These are phyloP conservation scores for Eutrigla gurnardus DNA, from an alignment of 2,797 vertebrate genomes.

Conservation along the genomic window DNA sequence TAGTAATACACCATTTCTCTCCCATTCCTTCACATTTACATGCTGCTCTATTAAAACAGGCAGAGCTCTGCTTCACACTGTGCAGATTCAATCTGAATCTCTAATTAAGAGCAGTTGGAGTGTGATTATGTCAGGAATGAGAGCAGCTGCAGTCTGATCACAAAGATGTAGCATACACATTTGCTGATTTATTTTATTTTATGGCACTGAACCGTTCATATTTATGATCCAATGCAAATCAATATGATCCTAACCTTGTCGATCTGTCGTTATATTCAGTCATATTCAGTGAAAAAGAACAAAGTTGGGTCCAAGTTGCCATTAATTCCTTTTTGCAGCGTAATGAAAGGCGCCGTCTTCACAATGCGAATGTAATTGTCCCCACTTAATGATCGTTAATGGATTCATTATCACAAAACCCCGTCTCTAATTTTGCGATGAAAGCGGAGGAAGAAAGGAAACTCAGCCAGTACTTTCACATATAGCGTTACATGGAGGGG, in stretches of 20 bases:
- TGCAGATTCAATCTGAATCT: constrained; percentile 49
- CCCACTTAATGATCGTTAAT: constrained; percentile 46
- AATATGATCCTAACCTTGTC: no score
- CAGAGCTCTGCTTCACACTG: constrained; percentile 17
- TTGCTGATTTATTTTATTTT: neutral
- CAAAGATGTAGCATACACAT: neutral
- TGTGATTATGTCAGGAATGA: constrained; percentile 44
- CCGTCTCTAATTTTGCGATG: constrained; percentile 20
- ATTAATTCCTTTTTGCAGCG: constrained; percentile 19
- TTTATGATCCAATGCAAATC: neutral
- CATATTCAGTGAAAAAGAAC: constrained; percentile 1
- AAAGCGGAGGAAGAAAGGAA: neutral
- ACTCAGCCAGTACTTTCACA: neutral
- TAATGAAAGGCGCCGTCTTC: constrained; percentile 50
- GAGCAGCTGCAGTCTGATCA: constrained; percentile 42
- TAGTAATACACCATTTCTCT: neutral
- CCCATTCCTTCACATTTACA: neutral
- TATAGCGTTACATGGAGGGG: neutral
- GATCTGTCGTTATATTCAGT: neutral
- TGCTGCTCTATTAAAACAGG: constrained; percentile 7
- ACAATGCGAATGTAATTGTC: constrained; percentile 48
- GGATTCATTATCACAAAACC: constrained; percentile 30
- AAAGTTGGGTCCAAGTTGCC: neutral
- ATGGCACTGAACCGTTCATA: neutral
- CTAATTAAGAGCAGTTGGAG: constrained; percentile 52